Evolutionary conservation across 2,113 vertebrate genomes (phyloP), one percentile per base, ranked within the genome.

Genomic region (Zingel zingel): DNA sequence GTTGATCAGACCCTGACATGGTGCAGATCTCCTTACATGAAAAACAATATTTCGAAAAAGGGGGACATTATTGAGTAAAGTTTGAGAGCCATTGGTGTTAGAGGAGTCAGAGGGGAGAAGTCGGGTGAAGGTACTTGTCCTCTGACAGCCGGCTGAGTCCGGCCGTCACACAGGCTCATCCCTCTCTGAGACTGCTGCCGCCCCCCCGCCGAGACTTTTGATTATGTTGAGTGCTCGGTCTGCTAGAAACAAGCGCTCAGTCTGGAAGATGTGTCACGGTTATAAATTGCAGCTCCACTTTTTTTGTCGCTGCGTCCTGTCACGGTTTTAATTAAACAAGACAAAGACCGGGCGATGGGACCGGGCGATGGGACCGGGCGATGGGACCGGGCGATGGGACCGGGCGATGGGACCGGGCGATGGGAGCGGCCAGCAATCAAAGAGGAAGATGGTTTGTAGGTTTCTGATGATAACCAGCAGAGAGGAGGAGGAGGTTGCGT

Each of bases 261-360:
- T 72, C 86, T 81, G 77, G 75, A 54, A 69, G 81, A 91, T 68
- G 23, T 86, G 88, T 87, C 82, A 81, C 71, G 30, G 62, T 90
- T 87, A 86, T 84, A 79, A 91, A 91, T 82, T 72, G 74, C 68
- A 19, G 78, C 84, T 62, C 47, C 50, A 45, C 70, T 74, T 80
- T 82, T 79, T 79, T 30, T 30, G 4, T 33, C 30, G 30, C 30
- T 76, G 79, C 85, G 79, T 85, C 76, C 74, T 86, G 86, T 87
- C 88, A 75, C 30, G 9, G 10, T 84, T 90, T 87, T 87, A 92
- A 92, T 86, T 84, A 90, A 83, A 87, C 85, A 81, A 82, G 84
- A 85, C 74, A 86, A 80, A 87, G 83, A 82, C n/a, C 72, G 25
- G 74, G 50, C 73, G 83, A 70, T 14, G 63, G 78, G 65, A 74